Percentiles rank a stretch among this genome's conserved stretches.
phyloP scores from a whole-genome alignment of 2,888 invertebrate species.

The Capitulum mitella region DNA sequence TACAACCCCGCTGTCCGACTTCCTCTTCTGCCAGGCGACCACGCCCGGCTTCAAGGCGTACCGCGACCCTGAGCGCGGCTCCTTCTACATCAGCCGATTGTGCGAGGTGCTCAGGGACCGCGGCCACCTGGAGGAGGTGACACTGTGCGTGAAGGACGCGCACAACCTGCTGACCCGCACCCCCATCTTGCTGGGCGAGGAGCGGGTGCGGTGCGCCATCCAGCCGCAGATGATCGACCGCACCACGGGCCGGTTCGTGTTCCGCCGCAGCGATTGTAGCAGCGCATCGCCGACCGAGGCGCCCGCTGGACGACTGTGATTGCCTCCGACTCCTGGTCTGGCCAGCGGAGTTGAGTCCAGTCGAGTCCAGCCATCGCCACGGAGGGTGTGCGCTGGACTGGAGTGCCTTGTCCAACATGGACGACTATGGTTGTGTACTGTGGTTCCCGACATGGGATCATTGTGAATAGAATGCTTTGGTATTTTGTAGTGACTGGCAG shows the following conservation, averaged over 20 bases:
- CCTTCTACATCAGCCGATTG: neutral
- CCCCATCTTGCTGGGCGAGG: neutral
- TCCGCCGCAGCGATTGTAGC: too few relatives aligned
- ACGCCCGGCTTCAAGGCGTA: neutral
- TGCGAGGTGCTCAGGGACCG: neutral
- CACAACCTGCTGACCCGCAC: neutral
- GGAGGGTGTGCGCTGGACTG: too few relatives aligned
- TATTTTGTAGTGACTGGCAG: too few relatives aligned
- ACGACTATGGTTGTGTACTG: too few relatives aligned
- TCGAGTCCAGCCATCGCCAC: too few relatives aligned
- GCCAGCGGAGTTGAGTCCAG: too few relatives aligned
- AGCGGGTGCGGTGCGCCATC: neutral
- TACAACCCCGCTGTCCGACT: neutral
- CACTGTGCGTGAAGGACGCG: neutral
- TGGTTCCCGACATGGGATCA: too few relatives aligned
- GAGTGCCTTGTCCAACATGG: too few relatives aligned
- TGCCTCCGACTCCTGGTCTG: too few relatives aligned
- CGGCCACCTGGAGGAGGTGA: neutral
- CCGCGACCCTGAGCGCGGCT: neutral
- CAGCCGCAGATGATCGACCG: conserved; percentile 8
- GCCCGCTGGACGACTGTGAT: too few relatives aligned
- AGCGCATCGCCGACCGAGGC: too few relatives aligned
- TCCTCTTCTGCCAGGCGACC: conserved; percentile 15
- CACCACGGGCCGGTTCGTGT: neutral
- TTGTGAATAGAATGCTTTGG: too few relatives aligned